Percentiles rank a stretch among this genome's conserved stretches.
phyloP scores from a whole-genome alignment of 2,113 vertebrate species.

The Plestiodon gilberti region DNA sequence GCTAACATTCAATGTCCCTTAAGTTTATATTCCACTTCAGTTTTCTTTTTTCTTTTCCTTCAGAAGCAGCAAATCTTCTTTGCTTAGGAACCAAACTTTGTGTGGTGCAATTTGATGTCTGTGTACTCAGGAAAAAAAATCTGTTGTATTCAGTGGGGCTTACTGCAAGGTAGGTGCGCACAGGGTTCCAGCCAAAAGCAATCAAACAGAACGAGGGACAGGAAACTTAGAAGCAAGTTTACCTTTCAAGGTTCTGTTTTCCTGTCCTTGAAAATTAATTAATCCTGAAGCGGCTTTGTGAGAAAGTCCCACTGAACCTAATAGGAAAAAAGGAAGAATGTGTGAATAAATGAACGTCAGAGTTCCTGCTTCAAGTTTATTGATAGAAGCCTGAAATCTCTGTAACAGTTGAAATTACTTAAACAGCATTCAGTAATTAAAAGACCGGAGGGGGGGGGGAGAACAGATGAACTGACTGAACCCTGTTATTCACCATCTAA shows the following conservation, averaged over 20 bases:
- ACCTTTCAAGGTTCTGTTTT: not conserved
- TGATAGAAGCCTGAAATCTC: conserved; percentile 8
- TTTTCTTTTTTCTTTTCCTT: not conserved
- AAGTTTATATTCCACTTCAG: not conserved
- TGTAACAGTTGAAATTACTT: conserved; percentile 10
- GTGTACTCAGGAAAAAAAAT: too few relatives aligned
- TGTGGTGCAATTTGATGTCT: too few relatives aligned
- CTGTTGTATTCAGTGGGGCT: too few relatives aligned
- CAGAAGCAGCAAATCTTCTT: not conserved
- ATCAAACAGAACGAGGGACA: conserved; percentile 1
- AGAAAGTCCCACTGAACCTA: not conserved
- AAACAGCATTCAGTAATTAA: conserved; percentile 4
- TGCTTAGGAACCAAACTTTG: not conserved
- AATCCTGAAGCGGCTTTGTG: not conserved
- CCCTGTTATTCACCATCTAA: not conserved
- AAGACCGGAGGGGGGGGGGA: not conserved
- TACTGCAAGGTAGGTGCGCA: too few relatives aligned
- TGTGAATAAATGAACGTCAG: not conserved
- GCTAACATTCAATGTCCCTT: not conserved
- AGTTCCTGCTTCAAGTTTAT: not conserved
- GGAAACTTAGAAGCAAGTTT: conserved; percentile 3
- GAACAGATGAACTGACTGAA: not conserved
- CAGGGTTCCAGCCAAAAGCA: not conserved
- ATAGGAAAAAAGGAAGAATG: not conserved
- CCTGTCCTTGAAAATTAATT: conserved; percentile 28